These are phyloP conservation scores for Syrphus vitripennis DNA, from an alignment of 2,888 invertebrate genomes.

Conservation along the genomic window DNA sequence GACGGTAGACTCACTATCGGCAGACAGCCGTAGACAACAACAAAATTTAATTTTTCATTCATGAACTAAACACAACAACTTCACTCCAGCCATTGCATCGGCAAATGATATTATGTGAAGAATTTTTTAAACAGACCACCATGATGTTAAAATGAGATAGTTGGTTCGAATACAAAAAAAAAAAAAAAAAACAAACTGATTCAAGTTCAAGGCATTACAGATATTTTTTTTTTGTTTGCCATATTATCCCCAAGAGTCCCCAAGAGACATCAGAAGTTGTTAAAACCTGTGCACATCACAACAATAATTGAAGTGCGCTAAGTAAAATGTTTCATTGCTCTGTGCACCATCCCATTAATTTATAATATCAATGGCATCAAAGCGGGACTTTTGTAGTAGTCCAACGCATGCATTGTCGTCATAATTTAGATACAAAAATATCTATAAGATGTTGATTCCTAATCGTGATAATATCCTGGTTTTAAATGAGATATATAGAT, in stretches of 20 bases:
- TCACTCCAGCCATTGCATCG: conserved; percentile 15
- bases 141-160: conserved; percentile 36
- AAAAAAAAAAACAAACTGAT: too few species aligned
- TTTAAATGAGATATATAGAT: too few species aligned
- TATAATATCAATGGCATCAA: background rate
- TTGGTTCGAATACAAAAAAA: background rate
- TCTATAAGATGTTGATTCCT: conserved; percentile 64
- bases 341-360: background rate
- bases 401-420: conserved; percentile 57
- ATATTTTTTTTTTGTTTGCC: background rate
- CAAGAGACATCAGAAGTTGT: background rate
- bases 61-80: conserved; percentile 63
- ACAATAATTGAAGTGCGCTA: conserved; percentile 38
- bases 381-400: conserved; percentile 62
- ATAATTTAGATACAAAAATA: conserved; percentile 64
- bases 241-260: background rate
- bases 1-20: background rate
- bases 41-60: conserved; percentile 67
- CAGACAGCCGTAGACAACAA: background rate
- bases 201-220: conserved; percentile 59
- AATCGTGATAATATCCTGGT: conserved; percentile 68
- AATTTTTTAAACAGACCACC: conserved; percentile 66
- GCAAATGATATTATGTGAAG: conserved; percentile 49
- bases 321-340: conserved; percentile 44
- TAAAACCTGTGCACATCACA: background rate